Evolutionary conservation across 2,888 invertebrate genomes (phyloP), one percentile per base, ranked within the genome.

Genomic region (Metacarcinus magister): DNA sequence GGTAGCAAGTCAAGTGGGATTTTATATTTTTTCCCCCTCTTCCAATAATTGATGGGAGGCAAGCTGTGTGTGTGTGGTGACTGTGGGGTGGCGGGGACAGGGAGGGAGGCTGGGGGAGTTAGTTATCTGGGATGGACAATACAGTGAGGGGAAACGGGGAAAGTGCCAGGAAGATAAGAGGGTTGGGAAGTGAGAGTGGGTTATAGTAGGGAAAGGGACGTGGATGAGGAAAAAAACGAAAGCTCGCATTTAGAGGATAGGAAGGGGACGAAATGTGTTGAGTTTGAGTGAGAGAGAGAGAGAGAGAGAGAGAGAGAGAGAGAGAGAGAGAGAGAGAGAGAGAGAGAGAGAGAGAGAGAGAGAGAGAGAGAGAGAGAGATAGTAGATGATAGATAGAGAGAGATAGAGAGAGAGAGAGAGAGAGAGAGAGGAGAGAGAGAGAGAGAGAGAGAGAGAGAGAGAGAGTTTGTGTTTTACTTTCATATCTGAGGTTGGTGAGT

Each of bases 241-340:
- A 5, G 23, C 60, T 60, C 19, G 54, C 54, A n/a, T n/a, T n/a
- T n/a, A n/a, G n/a, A n/a, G n/a, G n/a, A n/a, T n/a, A n/a, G n/a
- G n/a, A n/a, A n/a, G n/a, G n/a, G n/a, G n/a, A n/a, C n/a, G n/a
- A n/a, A n/a, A n/a, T n/a, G n/a, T n/a, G n/a, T n/a, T n/a, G 60
- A 60, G 60, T 5, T 2, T 7, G 75, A 75, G 75, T n/a, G 75
- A 75, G 75, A 75, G 75, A 75, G 75, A 75, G 75, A 75, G 75
- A 75, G 75, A 75, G 75, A 75, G 75, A 75, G 75, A 75, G 75
- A 75, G 75, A 75, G 75, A 75, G 75, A 75, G 75, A 75, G 75
- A 75, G 75, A 75, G 75, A 75, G 75, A 75, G 75, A 75, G 75
- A 75, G 75, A 75, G 75, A 75, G 75, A 75, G 75, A 75, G 75